These are phyloP conservation scores for Aporophyla lueneburgensis DNA, from an alignment of 2,888 invertebrate genomes.

Conservation along the genomic window DNA sequence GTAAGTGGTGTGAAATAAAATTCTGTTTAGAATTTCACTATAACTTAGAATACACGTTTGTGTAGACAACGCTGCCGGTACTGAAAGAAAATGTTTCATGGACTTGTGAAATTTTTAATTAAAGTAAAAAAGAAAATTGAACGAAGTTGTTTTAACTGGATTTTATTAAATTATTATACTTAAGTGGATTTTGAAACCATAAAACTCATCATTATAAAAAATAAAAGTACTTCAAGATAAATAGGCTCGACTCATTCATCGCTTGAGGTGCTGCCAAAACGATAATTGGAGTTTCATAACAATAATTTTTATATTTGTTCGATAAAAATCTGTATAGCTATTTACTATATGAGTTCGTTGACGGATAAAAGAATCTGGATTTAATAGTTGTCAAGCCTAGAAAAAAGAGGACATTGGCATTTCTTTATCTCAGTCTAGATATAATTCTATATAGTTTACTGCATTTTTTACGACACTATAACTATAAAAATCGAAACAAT, in stretches of 20 bases:
- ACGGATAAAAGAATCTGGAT: background rate
- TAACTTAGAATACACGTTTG: conserved; percentile 18
- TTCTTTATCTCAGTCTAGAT: conserved; percentile 30
- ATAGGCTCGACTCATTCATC: background rate
- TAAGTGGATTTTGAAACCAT: background rate
- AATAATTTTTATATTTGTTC: conserved; percentile 21
- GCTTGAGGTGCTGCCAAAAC: conserved; percentile 33
- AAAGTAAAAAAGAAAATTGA: background rate
- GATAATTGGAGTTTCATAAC: conserved; percentile 7
- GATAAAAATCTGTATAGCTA: background rate
- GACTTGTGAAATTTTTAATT: background rate
- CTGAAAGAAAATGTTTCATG: background rate
- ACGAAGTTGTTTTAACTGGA: background rate
- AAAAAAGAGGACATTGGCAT: conserved; percentile 23
- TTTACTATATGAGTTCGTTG: background rate
- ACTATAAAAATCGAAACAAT: conserved; percentile 45
- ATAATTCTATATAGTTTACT: conserved; percentile 34
- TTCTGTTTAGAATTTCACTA: conserved; percentile 14
- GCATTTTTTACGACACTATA: conserved; percentile 32
- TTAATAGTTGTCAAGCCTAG: conserved; percentile 11
- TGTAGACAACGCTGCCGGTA: background rate
- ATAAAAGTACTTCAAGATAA: background rate
- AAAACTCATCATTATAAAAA: background rate
- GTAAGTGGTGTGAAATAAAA: conserved; percentile 39
- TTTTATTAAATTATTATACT: too few species aligned